Evolutionary conservation across 2,113 vertebrate genomes (phyloP), one percentile per base, ranked within the genome.

Genomic region (Hepsetus odoe): DNA sequence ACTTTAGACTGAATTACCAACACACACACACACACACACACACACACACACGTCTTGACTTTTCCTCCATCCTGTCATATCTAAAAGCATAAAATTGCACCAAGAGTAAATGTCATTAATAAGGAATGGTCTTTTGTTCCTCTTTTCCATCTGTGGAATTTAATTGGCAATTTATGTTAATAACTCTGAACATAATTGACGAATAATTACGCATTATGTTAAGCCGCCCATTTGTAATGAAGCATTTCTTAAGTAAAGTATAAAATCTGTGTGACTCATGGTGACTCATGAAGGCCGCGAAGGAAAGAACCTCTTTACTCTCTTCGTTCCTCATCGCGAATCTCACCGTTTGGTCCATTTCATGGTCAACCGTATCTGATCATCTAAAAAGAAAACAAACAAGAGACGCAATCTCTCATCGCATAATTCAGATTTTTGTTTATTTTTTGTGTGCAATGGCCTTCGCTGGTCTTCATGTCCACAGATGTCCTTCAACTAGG

Each of bases 101-200:
- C 86, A 85, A 85, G 84, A 61, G 77, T 72, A 62, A 72, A 73
- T 76, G 68, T 76, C 80, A 87, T 90, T 88, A 90, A 88, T 88
- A 85, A 85, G 83, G 61, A 68, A 84, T 86, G 32, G 85, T 65
- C 67, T 74, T 82, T 78, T 82, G 53, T 73, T 51, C 65, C 26
- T 53, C 49, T 59, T 51, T 51, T 86, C 33, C 72, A 51, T 74
- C 20, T 66, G 62, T 59, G 72, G 18, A 79, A 77, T 44, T 74
- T 81, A 33, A 83, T 72, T 81, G 80, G 24, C 76, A 85, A 80
- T 87, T 65, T 68, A 82, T 84, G 82, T 76, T 85, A 83, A 85
- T 78, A 61, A 26, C 70, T 75, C 38, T 22, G 24, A 82, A 79
- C 68, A 67, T 71, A 83, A 84, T 46, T 74, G 68, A 84, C 78